Conservation (phyloP, 2,888 invertebrate genomes). For the Pantelozetes paolii region DNA sequence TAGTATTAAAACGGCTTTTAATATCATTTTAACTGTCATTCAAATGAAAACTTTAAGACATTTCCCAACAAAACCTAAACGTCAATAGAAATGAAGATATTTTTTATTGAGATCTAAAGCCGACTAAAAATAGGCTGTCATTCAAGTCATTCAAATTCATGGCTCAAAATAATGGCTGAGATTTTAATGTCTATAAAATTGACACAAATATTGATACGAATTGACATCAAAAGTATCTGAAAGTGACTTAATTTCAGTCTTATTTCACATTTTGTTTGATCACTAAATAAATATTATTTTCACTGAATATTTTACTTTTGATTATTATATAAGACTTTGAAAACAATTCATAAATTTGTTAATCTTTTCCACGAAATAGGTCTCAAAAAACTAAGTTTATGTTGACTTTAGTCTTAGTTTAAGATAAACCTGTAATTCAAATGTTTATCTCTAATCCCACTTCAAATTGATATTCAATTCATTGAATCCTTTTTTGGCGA, state of each 20-base stretch:
- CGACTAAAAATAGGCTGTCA: conserved; percentile 8
- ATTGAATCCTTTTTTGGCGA: too few relatives aligned
- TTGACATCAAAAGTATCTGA: neutral
- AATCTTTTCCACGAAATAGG: too few relatives aligned
- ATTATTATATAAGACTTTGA: too few relatives aligned
- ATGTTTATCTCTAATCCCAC: too few relatives aligned
- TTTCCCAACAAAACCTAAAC: neutral
- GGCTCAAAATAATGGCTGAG: neutral
- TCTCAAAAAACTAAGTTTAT: too few relatives aligned
- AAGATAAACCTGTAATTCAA: too few relatives aligned
- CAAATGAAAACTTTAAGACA: neutral
- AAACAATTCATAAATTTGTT: too few relatives aligned
- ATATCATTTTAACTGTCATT: neutral
- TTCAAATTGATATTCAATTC: too few relatives aligned
- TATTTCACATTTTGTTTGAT: neutral
- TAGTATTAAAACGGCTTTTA: neutral
- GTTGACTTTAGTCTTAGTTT: too few relatives aligned
- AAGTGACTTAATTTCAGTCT: neutral
- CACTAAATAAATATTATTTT: too few relatives aligned
- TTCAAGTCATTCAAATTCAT: neutral
- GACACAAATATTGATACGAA: neutral
- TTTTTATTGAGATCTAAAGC: neutral
- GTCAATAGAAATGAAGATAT: conserved; percentile 3
- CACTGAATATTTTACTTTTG: too few relatives aligned
- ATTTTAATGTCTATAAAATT: neutral